phyloP scores from a whole-genome alignment of 2,888 invertebrate genomes.

The Unio pictorum region DNA sequence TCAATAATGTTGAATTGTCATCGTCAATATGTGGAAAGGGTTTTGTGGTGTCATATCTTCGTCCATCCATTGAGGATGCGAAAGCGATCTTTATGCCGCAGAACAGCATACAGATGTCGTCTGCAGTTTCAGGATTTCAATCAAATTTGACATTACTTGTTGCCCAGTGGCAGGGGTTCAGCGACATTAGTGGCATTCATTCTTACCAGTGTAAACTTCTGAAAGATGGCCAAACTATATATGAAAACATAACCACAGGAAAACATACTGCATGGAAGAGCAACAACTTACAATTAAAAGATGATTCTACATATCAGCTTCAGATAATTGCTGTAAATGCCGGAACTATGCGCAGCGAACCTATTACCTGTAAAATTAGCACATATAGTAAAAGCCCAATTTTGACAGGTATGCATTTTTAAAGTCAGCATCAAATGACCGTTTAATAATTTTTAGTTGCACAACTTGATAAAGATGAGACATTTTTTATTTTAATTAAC shows the following conservation, averaged over 20 bases:
- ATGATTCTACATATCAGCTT: constrained; percentile 3
- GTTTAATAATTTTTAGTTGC: no score
- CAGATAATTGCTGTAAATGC: constrained; percentile 6
- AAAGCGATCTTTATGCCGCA: neutral
- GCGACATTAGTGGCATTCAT: constrained; percentile 7
- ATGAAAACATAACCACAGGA: neutral
- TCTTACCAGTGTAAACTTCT: constrained; percentile 3
- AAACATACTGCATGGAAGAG: constrained; percentile 3
- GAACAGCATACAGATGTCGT: constrained; percentile 1
- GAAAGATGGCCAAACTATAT: constrained; percentile 1
- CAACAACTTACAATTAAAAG: constrained; percentile 4
- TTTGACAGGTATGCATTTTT: constrained; percentile 9
- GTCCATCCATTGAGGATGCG: neutral
- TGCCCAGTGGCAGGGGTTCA: constrained; percentile 10
- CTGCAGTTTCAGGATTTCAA: neutral
- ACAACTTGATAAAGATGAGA: no score
- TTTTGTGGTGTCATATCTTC: constrained; percentile 1
- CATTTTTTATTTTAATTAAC: no score
- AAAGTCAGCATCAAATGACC: neutral
- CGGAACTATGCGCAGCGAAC: constrained; percentile 3
- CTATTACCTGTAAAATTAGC: constrained; percentile 5
- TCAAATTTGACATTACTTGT: constrained; percentile 6
- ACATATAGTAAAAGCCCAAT: constrained; percentile 3
- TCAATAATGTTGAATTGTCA: constrained; percentile 7
- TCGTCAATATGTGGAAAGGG: neutral